Conservation (phyloP, 1,140 invertebrate genomes). For the Aphidius ervi region DNA sequence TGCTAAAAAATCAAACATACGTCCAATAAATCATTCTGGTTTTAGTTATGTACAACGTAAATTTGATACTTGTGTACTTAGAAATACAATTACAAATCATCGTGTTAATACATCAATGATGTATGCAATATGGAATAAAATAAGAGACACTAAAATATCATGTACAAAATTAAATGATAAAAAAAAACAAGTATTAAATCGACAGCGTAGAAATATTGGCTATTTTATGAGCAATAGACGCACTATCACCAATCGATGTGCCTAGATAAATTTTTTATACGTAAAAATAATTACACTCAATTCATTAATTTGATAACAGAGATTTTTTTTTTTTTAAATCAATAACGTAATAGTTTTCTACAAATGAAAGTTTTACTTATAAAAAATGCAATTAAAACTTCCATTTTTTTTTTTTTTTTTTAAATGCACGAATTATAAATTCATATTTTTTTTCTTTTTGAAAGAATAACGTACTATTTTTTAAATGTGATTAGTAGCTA, state of each 20-base stretch:
- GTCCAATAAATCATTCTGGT: constrained; percentile 56
- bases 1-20: constrained; percentile 51
- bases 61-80: constrained; percentile 49
- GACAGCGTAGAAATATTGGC: constrained; percentile 35
- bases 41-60: constrained; percentile 59
- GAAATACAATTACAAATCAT: constrained; percentile 44
- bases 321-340: too few species aligned
- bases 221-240: constrained; percentile 33
- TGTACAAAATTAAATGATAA: constrained; percentile 28
- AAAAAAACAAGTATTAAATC: constrained; percentile 28
- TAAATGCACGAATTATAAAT: too few species aligned
- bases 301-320: too few species aligned
- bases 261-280: constrained; percentile 16
- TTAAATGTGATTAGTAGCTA: too few species aligned
- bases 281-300: too few species aligned
- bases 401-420: too few species aligned
- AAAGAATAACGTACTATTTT: too few species aligned
- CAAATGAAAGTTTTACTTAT: too few species aligned
- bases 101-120: constrained; percentile 41
- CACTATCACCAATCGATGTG: constrained; percentile 30
- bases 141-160: constrained; percentile 33
- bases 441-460: too few species aligned
- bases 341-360: too few species aligned
- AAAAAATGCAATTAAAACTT: too few species aligned
- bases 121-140: constrained; percentile 44